A percentile compares a stretch with the other conserved stretches of the same genome.
phyloP scores from a whole-genome alignment of 2,888 invertebrate species.

The Blastobasis lacticolella region DNA sequence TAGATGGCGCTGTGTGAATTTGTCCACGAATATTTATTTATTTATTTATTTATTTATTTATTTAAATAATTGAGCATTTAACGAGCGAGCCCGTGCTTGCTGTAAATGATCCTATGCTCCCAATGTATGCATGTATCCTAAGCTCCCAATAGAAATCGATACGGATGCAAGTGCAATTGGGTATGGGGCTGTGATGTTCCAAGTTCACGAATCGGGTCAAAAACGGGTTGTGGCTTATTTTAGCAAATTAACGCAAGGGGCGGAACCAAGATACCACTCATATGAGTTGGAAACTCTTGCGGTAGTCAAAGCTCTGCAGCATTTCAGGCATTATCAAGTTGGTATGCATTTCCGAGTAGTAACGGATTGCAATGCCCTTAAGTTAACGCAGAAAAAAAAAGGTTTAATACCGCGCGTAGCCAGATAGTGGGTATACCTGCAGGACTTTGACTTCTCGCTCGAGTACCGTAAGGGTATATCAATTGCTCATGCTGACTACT shows the following conservation, averaged over 20 bases:
- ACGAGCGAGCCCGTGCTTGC: no score
- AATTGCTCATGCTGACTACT: slow-evolving; percentile 10
- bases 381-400: slow-evolving; percentile 12
- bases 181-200: background rate
- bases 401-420: slow-evolving; percentile 13
- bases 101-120: no score
- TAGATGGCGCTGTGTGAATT: no score
- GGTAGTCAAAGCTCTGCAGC: slow-evolving; percentile 2
- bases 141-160: no score
- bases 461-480: slow-evolving; percentile 8
- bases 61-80: no score
- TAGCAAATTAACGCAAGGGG: background rate
- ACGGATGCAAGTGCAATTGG: background rate
- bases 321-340: slow-evolving; percentile 11
- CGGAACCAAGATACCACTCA: slow-evolving; percentile 5
- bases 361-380: slow-evolving; percentile 12
- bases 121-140: no score
- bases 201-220: background rate
- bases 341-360: no score
- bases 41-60: no score
- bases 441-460: slow-evolving; percentile 10
- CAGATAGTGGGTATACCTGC: no score
- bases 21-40: no score
- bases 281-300: background rate
- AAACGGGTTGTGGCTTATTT: background rate